A percentile compares a stretch with the other conserved stretches of the same genome.
Conservation (phyloP, 2,113 vertebrate species). For the Maccullochella peelii region DNA sequence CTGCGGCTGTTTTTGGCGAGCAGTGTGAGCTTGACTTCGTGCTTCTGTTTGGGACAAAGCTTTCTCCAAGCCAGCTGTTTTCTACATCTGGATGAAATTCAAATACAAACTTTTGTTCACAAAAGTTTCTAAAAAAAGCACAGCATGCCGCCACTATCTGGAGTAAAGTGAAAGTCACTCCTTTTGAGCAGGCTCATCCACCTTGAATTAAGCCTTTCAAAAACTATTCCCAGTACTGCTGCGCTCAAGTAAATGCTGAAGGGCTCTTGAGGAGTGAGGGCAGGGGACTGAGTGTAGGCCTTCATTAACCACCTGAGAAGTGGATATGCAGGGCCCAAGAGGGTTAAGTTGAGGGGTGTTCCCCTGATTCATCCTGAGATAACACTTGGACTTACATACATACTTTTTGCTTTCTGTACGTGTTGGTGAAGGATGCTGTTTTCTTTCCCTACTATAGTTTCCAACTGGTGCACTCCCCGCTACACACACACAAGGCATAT, state of each 20-base stretch:
- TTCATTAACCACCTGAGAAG: conserved; percentile 26
- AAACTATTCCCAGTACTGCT: conserved; percentile 22
- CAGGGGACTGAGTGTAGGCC: background rate
- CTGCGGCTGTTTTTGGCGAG: conserved; percentile 37
- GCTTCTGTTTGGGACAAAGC: conserved; percentile 25
- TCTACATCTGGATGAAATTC: conserved; percentile 25
- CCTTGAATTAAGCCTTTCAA: conserved; percentile 40
- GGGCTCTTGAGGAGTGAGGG: conserved; percentile 18
- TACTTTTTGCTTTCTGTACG: background rate
- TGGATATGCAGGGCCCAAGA: background rate
- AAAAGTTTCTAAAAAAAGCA: conserved; percentile 23
- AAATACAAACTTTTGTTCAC: conserved; percentile 18
- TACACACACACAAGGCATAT: background rate
- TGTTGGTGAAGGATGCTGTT: background rate
- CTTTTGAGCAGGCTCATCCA: conserved; percentile 31
- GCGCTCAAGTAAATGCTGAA: conserved; percentile 29
- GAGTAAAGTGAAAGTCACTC: conserved; percentile 31
- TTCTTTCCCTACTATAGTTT: background rate
- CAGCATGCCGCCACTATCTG: conserved; percentile 16
- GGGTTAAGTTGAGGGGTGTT: background rate
- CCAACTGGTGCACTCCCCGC: background rate
- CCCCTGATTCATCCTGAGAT: background rate
- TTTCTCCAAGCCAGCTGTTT: conserved; percentile 35
- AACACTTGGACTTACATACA: conserved; percentile 4
- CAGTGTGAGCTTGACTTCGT: conserved; percentile 4